Evolutionary conservation across 2,888 invertebrate species (phyloP).

Genomic region (Catocala sponsa): DNA sequence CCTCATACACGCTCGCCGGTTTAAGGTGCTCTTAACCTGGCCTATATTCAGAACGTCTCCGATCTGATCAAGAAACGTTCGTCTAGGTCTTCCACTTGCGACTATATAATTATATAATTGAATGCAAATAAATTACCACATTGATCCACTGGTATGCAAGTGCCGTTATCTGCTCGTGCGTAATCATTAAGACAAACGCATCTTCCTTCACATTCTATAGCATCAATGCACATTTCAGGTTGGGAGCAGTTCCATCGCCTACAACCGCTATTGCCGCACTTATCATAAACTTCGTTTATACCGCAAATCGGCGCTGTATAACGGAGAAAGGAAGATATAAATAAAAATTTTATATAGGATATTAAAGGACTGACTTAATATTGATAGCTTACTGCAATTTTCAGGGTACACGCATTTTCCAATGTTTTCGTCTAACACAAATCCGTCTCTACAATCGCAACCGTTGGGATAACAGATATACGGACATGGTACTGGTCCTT

Average conservation of each 20-base stretch:
- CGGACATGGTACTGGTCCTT: slow-evolving; percentile 27
- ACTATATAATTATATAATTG: too few species aligned
- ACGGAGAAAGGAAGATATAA: too few species aligned
- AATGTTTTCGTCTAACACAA: slow-evolving; percentile 31
- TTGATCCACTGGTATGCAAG: slow-evolving; percentile 51
- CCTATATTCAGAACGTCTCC: too few species aligned
- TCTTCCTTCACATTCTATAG: slow-evolving; percentile 44
- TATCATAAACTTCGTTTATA: slow-evolving; percentile 46
- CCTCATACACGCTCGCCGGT: too few species aligned
- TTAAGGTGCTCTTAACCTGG: too few species aligned
- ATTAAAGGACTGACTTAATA: not conserved
- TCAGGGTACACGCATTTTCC: slow-evolving; percentile 43
- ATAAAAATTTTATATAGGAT: not conserved
- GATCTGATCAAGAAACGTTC: too few species aligned
- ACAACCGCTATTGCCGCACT: slow-evolving; percentile 59
- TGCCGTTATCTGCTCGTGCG: slow-evolving; percentile 43
- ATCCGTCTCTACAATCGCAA: slow-evolving; percentile 50
- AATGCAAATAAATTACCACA: slow-evolving; percentile 46
- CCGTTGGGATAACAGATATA: slow-evolving; percentile 35
- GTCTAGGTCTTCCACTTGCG: too few species aligned
- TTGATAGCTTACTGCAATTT: slow-evolving; percentile 52
- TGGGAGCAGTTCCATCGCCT: slow-evolving; percentile 54
- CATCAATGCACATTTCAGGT: slow-evolving; percentile 48
- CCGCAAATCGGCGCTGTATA: slow-evolving; percentile 40
- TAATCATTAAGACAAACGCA: slow-evolving; percentile 51